Percentiles rank a stretch among this genome's conserved stretches.
These are phyloP conservation scores for Acronicta aceris DNA, from an alignment of 2,888 invertebrate genomes.

Conservation along the genomic window DNA sequence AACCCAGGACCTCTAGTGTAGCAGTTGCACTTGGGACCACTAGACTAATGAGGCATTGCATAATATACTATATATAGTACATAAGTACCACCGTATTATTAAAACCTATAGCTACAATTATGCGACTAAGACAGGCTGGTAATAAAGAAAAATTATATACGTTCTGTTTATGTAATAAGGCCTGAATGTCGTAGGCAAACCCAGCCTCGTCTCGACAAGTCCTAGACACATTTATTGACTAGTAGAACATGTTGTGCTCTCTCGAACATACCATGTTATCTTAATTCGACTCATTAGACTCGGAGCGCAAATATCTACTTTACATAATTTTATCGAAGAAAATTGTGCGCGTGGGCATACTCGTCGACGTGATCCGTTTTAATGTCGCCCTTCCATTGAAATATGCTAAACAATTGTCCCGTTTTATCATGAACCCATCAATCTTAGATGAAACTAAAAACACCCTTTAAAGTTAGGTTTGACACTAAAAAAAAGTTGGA, in stretches of 20 bases:
- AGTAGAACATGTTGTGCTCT: conserved; percentile 74
- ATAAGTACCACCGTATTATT: conserved; percentile 30
- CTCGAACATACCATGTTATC: conserved; percentile 74
- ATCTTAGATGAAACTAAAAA: conserved; percentile 48
- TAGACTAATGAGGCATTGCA: too few relatives aligned
- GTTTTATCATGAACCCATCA: conserved; percentile 54
- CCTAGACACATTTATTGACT: conserved; percentile 78
- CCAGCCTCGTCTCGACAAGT: conserved; percentile 70
- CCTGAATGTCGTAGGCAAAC: conserved; percentile 50
- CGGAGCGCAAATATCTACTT: conserved; percentile 80
- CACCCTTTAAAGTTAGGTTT: conserved; percentile 41
- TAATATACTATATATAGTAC: conserved; percentile 3
- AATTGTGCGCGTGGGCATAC: conserved; percentile 81
- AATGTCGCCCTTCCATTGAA: conserved; percentile 79
- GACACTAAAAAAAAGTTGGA: conserved; percentile 40
- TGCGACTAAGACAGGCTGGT: conserved; percentile 34
- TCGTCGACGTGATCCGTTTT: conserved; percentile 75
- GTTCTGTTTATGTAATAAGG: conserved; percentile 46
- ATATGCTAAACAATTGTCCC: conserved; percentile 72
- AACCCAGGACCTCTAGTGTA: too few relatives aligned
- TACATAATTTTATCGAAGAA: conserved; percentile 86
- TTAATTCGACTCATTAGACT: conserved; percentile 84
- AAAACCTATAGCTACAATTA: conserved; percentile 39
- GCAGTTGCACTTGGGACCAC: too few relatives aligned
- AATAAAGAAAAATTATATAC: conserved; percentile 51